Percentiles rank a stretch among this genome's conserved stretches.
Conservation (phyloP, 1,140 invertebrate species). For the Dinoponera quadriceps region DNA sequence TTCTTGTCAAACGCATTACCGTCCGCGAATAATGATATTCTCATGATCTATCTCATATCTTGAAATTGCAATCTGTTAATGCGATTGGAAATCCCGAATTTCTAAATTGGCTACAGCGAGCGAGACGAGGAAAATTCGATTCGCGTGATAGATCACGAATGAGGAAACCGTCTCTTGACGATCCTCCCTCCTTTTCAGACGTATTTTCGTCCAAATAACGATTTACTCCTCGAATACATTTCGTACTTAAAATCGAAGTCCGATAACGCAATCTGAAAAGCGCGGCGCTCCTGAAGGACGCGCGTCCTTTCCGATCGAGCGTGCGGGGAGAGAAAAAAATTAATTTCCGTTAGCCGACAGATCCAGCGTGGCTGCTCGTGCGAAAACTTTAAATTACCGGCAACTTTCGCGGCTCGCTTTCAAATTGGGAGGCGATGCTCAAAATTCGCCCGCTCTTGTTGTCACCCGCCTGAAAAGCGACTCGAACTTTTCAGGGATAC, state of each 20-base stretch:
- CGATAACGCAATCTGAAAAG: neutral
- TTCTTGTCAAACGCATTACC: no score
- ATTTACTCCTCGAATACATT: no score
- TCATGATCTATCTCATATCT: no score
- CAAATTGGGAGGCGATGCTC: conserved; percentile 25
- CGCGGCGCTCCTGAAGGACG: neutral
- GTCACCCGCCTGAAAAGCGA: conserved; percentile 24
- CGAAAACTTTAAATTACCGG: conserved; percentile 21
- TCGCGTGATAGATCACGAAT: no score
- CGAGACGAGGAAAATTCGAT: no score
- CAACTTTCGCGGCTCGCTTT: neutral
- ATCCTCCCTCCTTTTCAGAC: no score
- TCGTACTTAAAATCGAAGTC: neutral
- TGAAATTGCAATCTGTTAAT: no score
- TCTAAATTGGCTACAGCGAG: no score
- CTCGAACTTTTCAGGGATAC: conserved; percentile 43
- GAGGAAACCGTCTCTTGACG: no score
- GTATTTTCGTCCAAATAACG: no score
- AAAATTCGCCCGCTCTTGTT: conserved; percentile 20
- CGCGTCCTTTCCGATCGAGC: neutral
- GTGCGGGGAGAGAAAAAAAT: neutral
- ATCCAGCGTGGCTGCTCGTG: neutral
- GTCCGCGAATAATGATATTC: no score
- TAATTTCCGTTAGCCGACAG: neutral
- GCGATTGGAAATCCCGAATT: no score